Percentiles rank a stretch among this genome's conserved stretches.
Conservation (phyloP, 2,888 invertebrate species). For the Hipparchia semele region DNA sequence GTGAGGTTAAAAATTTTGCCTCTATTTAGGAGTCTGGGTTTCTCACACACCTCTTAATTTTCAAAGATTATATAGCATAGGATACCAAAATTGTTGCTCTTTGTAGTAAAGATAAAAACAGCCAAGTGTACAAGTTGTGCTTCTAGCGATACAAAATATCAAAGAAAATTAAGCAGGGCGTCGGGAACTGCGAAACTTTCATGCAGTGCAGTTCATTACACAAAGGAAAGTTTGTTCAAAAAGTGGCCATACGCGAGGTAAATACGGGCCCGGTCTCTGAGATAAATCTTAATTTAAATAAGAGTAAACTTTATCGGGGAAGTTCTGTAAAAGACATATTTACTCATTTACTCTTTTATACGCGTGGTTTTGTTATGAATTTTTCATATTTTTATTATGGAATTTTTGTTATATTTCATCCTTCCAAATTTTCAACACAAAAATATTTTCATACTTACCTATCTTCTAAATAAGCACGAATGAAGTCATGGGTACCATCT, state of each 20-base stretch:
- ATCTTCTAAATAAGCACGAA: no score
- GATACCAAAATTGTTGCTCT: neutral
- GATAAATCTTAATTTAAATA: constrained; percentile 20
- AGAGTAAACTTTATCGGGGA: constrained; percentile 13
- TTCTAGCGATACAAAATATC: constrained; percentile 45
- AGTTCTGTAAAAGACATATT: constrained; percentile 18
- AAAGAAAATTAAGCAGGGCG: constrained; percentile 47
- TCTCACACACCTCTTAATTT: no score
- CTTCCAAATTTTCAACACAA: no score
- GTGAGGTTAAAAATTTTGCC: no score
- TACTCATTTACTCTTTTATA: constrained; percentile 5
- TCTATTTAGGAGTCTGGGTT: no score
- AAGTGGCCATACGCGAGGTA: constrained; percentile 27
- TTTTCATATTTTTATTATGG: neutral
- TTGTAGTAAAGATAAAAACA: constrained; percentile 30
- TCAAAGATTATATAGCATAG: neutral
- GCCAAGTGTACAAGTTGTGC: constrained; percentile 33
- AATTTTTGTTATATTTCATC: neutral
- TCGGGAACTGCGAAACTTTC: constrained; percentile 47
- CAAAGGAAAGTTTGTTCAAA: constrained; percentile 45
- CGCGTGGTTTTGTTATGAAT: neutral
- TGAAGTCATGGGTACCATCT: no score
- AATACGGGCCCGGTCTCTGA: constrained; percentile 15
- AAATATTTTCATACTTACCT: no score
- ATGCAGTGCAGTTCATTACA: constrained; percentile 58